Conservation (phyloP, 2,888 invertebrate species). For the Parasteatoda lunata region DNA sequence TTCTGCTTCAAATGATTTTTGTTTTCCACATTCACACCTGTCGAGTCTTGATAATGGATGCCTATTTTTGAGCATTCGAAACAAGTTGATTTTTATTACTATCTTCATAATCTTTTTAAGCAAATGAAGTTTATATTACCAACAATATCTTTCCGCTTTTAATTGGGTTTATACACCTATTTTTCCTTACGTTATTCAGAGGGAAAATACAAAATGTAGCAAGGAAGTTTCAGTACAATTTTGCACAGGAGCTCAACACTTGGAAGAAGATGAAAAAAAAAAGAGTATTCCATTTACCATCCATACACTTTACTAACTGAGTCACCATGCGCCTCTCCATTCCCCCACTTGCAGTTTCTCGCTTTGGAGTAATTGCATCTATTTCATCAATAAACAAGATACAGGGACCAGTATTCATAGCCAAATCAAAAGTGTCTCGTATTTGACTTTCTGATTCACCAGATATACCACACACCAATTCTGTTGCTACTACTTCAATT, state of each 20-base stretch:
- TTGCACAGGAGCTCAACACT: too few relatives aligned
- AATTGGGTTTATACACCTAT: too few relatives aligned
- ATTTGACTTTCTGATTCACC: conserved; percentile 91
- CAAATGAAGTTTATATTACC: too few relatives aligned
- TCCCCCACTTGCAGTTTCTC: conserved; percentile 91
- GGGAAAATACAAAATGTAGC: neutral
- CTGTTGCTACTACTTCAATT: conserved; percentile 91
- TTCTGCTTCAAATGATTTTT: too few relatives aligned
- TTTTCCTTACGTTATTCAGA: too few relatives aligned
- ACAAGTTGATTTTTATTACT: too few relatives aligned
- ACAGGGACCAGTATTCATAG: conserved; percentile 83
- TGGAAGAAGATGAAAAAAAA: neutral
- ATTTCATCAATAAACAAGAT: conserved; percentile 97
- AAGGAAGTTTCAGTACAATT: neutral
- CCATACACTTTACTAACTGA: conserved; percentile 90
- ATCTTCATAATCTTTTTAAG: too few relatives aligned
- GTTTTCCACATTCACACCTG: too few relatives aligned
- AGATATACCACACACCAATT: conserved; percentile 93
- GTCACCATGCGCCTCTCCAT: conserved; percentile 97
- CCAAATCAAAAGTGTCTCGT: conserved; percentile 91
- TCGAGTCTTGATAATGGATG: too few relatives aligned
- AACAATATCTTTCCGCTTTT: too few relatives aligned
- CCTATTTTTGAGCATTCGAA: too few relatives aligned
- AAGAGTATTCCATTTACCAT: conserved; percentile 78
- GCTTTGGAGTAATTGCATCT: conserved; percentile 93